phyloP scores from a whole-genome alignment of 2,888 invertebrate genomes.

The Cloeon dipterum region DNA sequence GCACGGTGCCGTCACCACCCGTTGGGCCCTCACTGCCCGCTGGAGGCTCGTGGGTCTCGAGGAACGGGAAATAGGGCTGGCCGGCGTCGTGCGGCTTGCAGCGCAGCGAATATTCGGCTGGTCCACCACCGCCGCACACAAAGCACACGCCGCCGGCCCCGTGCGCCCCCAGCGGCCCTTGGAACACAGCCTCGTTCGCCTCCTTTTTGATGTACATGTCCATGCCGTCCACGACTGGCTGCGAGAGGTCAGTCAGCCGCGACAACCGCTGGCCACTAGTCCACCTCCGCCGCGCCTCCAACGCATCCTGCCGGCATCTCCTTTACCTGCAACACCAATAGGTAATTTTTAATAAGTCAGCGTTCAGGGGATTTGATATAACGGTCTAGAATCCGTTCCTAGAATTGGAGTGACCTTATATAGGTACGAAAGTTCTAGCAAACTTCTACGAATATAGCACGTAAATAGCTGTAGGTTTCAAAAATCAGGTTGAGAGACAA shows the following conservation, averaged over 20 bases:
- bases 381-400: too few species aligned
- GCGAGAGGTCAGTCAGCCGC: conserved; percentile 1
- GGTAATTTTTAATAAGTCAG: too few species aligned
- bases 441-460: too few species aligned
- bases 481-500: too few species aligned
- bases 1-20: conserved; percentile 23
- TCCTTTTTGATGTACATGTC: conserved; percentile 10
- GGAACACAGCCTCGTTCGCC: conserved; percentile 8
- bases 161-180: conserved; percentile 7
- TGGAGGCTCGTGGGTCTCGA: conserved; percentile 74
- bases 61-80: conserved; percentile 81
- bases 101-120: conserved; percentile 32
- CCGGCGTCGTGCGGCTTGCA: conserved; percentile 39
- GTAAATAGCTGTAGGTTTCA: too few species aligned
- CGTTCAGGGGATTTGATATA: too few species aligned
- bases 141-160: conserved; percentile 23
- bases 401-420: too few species aligned
- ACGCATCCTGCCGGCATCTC: too few species aligned
- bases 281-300: too few species aligned
- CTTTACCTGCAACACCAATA: too few species aligned
- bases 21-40: conserved; percentile 25
- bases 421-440: too few species aligned
- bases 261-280: not conserved
- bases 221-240: not conserved
- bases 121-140: conserved; percentile 50